A percentile compares a stretch with the other conserved stretches of the same genome.
Evolutionary conservation across 2,113 vertebrate genomes (phyloP).

Genomic region (Galbula dea): DNA sequence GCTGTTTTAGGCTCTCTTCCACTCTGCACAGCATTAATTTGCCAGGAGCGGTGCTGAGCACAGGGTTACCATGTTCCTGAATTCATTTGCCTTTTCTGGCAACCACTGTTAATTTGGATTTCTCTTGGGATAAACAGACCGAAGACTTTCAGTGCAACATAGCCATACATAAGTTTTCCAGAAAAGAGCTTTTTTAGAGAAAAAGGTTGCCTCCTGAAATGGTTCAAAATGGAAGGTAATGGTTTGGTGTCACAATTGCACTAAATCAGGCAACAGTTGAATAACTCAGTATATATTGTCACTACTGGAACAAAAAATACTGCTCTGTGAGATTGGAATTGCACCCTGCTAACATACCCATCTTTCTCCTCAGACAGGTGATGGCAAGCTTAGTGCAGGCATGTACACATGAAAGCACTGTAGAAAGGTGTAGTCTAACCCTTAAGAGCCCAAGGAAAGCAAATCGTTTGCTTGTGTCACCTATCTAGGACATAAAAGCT

Average conservation of each 20-base stretch:
- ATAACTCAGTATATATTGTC: neutral
- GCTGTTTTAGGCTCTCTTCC: accelerated
- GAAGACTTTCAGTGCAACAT: accelerated
- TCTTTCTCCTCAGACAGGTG: neutral
- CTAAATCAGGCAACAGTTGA: neutral
- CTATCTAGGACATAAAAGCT: neutral
- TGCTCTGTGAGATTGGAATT: neutral
- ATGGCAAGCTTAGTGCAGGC: neutral
- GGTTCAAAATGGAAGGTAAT: neutral
- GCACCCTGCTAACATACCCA: neutral
- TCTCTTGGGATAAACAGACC: neutral
- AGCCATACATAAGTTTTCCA: neutral
- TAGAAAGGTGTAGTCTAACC: neutral
- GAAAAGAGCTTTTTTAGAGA: neutral
- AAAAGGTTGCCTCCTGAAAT: neutral
- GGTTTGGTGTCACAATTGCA: neutral
- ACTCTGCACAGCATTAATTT: accelerated
- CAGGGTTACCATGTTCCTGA: accelerated
- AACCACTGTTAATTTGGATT: accelerated
- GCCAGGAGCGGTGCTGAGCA: neutral
- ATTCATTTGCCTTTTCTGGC: neutral
- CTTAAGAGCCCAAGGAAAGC: neutral
- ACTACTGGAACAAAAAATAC: neutral
- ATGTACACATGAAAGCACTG: accelerated
- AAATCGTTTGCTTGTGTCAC: neutral